Evolutionary conservation across 2,797 vertebrate species (phyloP).

Genomic region (Rhynchotus rufescens): DNA sequence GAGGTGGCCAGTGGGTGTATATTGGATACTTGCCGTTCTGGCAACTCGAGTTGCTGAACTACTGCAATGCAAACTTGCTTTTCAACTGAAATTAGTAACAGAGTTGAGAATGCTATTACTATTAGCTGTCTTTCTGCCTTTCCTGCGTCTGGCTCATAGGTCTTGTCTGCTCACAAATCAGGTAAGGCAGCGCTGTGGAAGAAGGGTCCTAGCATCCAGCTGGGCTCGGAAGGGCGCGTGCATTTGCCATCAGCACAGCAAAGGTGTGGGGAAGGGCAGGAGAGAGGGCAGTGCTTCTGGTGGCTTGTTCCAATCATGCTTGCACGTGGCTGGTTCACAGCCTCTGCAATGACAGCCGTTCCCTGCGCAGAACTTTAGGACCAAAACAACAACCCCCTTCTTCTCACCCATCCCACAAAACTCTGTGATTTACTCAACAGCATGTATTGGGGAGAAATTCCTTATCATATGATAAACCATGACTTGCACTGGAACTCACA

Average conservation of each 20-base stretch:
- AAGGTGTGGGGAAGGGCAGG: background rate
- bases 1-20: slow-evolving; percentile 61
- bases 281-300: background rate
- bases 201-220: background rate
- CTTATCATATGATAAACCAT: slow-evolving; percentile 60
- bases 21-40: slow-evolving; percentile 49
- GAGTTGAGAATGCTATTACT: slow-evolving; percentile 10
- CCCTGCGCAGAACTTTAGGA: slow-evolving; percentile 38
- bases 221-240: background rate
- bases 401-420: background rate
- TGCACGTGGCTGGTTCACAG: background rate
- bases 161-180: background rate
- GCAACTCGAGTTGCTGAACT: slow-evolving; percentile 8
- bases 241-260: background rate
- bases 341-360: background rate
- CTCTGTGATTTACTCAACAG: slow-evolving; percentile 21
- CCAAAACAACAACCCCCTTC: slow-evolving; percentile 21
- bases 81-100: slow-evolving; percentile 31
- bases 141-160: background rate
- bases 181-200: background rate
- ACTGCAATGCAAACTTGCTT: slow-evolving; percentile 4
- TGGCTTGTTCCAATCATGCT: slow-evolving; percentile 11
- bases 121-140: background rate
- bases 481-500: slow-evolving; percentile 47
- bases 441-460: slow-evolving; percentile 39